Conservation (phyloP, 2,113 vertebrate genomes). For the Elachura formosa region DNA sequence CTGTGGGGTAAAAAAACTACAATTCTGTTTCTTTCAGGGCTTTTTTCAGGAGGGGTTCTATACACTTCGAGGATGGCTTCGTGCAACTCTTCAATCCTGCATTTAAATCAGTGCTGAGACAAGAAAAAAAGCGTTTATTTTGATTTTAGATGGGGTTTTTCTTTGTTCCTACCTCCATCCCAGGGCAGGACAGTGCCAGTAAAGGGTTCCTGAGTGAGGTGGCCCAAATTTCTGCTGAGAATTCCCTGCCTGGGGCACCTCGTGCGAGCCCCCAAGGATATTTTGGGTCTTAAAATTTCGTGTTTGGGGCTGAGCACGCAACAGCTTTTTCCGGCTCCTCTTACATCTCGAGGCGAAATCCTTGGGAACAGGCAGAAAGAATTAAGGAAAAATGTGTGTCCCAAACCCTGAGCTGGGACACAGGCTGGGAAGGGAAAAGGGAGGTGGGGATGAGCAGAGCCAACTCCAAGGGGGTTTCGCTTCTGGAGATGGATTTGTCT, state of each 20-base stretch:
- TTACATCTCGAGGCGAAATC: not conserved
- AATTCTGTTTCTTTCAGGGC: not conserved
- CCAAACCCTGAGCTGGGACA: not conserved
- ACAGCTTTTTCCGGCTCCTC: not conserved
- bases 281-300: not conserved
- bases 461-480: not conserved
- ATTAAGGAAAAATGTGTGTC: not conserved
- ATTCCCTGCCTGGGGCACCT: not conserved
- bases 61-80: not conserved
- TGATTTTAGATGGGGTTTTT: not conserved
- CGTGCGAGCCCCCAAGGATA: accelerated
- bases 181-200: accelerated
- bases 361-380: constrained; percentile 1
- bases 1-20: not conserved
- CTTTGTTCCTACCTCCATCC: not conserved
- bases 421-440: not conserved
- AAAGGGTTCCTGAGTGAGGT: not conserved
- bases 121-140: not conserved
- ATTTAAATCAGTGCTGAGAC: not conserved
- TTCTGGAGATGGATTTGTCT: not conserved
- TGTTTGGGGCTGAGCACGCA: not conserved
- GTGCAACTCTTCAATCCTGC: not conserved
- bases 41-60: not conserved
- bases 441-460: not conserved
- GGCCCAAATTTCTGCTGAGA: not conserved